Conservation (phyloP, 2,113 vertebrate species). For the Corythornis madagascariensis region DNA sequence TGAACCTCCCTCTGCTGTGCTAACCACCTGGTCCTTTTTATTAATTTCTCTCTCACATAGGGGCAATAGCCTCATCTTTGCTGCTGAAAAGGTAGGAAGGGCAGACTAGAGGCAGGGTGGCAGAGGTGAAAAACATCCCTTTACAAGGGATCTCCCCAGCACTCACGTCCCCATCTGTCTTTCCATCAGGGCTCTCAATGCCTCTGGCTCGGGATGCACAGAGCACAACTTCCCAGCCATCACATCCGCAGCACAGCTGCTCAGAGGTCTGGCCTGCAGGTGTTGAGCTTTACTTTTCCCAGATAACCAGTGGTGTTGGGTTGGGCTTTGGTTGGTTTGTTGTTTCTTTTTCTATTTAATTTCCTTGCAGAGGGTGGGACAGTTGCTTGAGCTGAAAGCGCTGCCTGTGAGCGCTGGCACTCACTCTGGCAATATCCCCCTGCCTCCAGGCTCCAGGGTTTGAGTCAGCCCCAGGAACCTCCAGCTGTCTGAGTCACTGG, state of each 20-base stretch:
- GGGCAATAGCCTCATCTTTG: neutral
- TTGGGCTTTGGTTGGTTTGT: neutral
- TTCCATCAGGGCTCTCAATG: neutral
- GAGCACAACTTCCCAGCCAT: neutral
- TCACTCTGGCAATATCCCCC: neutral
- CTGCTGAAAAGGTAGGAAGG: neutral
- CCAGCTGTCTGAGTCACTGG: neutral
- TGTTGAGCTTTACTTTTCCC: neutral
- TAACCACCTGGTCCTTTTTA: neutral
- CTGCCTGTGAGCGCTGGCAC: neutral
- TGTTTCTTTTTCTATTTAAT: neutral
- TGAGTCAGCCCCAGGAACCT: neutral
- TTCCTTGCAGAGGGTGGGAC: neutral
- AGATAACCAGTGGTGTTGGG: neutral
- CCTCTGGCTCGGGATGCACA: rapidly evolving
- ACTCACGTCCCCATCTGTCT: rapidly evolving
- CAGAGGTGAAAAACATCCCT: neutral
- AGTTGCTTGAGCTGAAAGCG: neutral
- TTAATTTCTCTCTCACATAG: neutral
- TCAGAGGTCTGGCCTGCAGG: neutral
- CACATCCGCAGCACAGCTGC: neutral
- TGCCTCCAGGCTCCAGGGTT: neutral
- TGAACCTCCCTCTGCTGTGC: neutral
- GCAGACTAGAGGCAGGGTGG: neutral
- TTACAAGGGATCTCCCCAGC: neutral